phyloP scores from a whole-genome alignment of 2,888 invertebrate genomes.

The Chesias legatella region DNA sequence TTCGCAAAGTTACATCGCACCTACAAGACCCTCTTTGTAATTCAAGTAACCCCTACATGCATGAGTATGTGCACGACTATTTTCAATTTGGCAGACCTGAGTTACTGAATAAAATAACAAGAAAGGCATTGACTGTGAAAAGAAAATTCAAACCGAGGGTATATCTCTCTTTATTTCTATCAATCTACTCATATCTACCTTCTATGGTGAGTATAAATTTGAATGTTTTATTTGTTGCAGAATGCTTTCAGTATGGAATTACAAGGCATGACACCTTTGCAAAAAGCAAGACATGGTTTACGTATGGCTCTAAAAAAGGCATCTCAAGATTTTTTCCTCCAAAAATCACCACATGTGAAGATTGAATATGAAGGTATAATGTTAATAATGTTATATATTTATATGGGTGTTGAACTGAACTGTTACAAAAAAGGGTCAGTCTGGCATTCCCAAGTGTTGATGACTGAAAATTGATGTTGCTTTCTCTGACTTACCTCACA shows the following conservation, averaged over 20 bases:
- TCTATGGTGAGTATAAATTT: too few species aligned
- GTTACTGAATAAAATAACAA: constrained; percentile 75
- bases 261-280: constrained; percentile 59
- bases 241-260: constrained; percentile 46
- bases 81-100: constrained; percentile 79
- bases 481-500: too few species aligned
- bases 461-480: too few species aligned
- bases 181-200: too few species aligned
- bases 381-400: too few species aligned
- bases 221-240: too few species aligned
- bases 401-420: too few species aligned
- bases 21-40: constrained; percentile 80
- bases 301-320: constrained; percentile 65
- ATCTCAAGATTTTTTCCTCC: constrained; percentile 56
- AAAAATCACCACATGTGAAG: constrained; percentile 48
- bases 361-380: constrained; percentile 49
- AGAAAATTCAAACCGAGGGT: constrained; percentile 62
- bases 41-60: constrained; percentile 79
- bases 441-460: too few species aligned
- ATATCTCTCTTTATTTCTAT: too few species aligned
- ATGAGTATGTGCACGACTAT: constrained; percentile 81
- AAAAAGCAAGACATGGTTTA: constrained; percentile 69
- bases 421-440: too few species aligned
- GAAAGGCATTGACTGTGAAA: constrained; percentile 72
- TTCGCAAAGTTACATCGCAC: constrained; percentile 82